phyloP scores from a whole-genome alignment of 2,888 invertebrate species.

The Drosophila anomalata region DNA sequence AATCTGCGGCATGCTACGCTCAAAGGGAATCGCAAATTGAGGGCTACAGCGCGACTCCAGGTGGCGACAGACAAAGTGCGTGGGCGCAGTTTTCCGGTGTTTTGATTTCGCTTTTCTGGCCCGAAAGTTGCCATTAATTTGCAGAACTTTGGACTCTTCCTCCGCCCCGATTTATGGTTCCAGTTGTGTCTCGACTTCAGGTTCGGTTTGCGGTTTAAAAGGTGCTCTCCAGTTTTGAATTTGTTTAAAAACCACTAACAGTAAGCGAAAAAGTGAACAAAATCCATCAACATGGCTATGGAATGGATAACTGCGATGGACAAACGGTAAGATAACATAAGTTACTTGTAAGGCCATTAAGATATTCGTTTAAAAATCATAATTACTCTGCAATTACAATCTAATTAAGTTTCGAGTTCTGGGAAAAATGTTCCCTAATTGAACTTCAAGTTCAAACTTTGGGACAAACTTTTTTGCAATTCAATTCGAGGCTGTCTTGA shows the following conservation, averaged over 20 bases:
- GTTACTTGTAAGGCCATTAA: too few species aligned
- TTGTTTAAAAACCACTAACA: constrained; percentile 15
- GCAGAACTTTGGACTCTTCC: constrained; percentile 34
- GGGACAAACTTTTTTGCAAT: constrained; percentile 15
- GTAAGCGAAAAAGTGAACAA: neutral
- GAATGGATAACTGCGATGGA: constrained; percentile 86
- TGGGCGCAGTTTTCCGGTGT: constrained; percentile 53
- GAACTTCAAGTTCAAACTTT: constrained; percentile 9
- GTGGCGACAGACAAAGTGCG: constrained; percentile 35
- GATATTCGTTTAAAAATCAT: neutral
- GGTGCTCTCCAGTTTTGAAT: constrained; percentile 15
- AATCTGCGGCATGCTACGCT: constrained; percentile 21
- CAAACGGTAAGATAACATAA: constrained; percentile 83
- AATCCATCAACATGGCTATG: constrained; percentile 83
- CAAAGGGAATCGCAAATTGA: constrained; percentile 52
- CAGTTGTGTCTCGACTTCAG: constrained; percentile 45
- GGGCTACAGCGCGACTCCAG: constrained; percentile 42
- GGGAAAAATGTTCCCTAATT: constrained; percentile 15
- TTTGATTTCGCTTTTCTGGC: constrained; percentile 39
- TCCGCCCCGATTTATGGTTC: constrained; percentile 26
- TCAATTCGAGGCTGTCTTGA: neutral
- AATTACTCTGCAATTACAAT: constrained; percentile 1
- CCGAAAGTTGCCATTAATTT: constrained; percentile 29
- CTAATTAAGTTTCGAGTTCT: neutral
- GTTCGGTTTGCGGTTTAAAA: constrained; percentile 18